Base-by-base conservation (phyloP, 2,888 invertebrate genomes). In the Neuroscelio doddi region DNA sequence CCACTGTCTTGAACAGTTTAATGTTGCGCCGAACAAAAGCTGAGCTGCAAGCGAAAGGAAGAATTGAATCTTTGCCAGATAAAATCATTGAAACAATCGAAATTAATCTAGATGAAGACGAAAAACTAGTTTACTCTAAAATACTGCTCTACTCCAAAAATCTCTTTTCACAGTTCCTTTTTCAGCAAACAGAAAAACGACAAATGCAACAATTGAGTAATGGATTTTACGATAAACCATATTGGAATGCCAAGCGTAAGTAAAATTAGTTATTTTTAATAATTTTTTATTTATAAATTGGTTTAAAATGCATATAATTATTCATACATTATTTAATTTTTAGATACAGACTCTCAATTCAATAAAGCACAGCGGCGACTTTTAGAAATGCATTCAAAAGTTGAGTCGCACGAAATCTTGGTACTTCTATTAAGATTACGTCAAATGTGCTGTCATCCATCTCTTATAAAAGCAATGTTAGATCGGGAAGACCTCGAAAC, bases 401-500 rank as follows among this genome's bases (percentile, higher is more conserved):
- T 89, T 2, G 87, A 87, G 66, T 81, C 88, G 3, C 87, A 88
- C 62, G 86, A 89, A 84, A 93, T 95, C 81, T 85, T 98, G 68
- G 93, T 96, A 0, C 86, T 97, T 1, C 81, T 98, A 9, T 85
- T 97, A 52, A 88, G 97, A 8, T 85, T 98, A 58, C 88, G 97
- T 0, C 97, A 98, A 81, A 90, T 94, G 59, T 95, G 95, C 80
- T 93, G 94, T 78, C 97, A 97, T 86, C 93, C 96, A 21, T 91
- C 92, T 0, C 87, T 98, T 10, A 93, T 96, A 72, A 88, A 89
- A 74, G 81, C 88, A 57, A 88, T 89, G 88, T 58, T 89, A 74
- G 86, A 87, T 71, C 80, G 78, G 30, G 76, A 80, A 4, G 86
- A 85, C 3, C 68, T 74, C 1, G 74, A 71, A 82, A 83, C 78